Evolutionary conservation across 2,113 vertebrate genomes (phyloP).

Genomic region (Calyptomena viridis): DNA sequence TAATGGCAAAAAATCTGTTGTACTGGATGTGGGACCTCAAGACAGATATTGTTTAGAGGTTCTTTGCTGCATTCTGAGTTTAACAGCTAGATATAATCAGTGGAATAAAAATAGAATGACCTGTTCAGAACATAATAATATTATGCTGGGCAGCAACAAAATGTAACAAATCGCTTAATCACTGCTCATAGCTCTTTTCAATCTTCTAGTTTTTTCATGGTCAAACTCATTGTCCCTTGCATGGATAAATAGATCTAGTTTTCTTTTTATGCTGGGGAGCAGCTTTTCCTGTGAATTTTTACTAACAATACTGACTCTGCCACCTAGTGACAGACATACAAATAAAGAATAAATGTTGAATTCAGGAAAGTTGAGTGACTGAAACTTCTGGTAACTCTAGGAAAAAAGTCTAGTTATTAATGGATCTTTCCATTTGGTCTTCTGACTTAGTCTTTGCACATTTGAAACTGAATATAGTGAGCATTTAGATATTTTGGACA

Average conservation of each 20-base stretch:
- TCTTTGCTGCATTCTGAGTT: not conserved
- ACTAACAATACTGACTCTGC: not conserved
- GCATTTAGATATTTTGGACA: not conserved
- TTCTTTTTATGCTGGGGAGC: not conserved
- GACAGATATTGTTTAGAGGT: not conserved
- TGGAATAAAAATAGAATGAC: not conserved
- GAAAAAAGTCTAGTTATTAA: not conserved
- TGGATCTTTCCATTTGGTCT: not conserved
- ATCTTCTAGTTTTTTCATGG: not conserved
- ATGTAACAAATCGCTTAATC: not conserved
- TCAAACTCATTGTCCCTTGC: not conserved
- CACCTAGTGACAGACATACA: not conserved
- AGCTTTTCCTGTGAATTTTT: not conserved
- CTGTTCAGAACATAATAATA: not conserved
- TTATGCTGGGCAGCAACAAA: not conserved
- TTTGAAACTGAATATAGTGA: not conserved
- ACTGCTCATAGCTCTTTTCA: not conserved
- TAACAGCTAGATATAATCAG: not conserved
- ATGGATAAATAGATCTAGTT: not conserved
- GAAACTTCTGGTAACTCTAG: not conserved
- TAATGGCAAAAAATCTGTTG: not conserved
- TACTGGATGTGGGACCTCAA: not conserved
- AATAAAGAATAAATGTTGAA: not conserved
- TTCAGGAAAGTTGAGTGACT: rapidly evolving
- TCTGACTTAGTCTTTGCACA: not conserved